Evolutionary conservation across 2,113 vertebrate species (phyloP).

Genomic region (Benitochromis conjunctus): DNA sequence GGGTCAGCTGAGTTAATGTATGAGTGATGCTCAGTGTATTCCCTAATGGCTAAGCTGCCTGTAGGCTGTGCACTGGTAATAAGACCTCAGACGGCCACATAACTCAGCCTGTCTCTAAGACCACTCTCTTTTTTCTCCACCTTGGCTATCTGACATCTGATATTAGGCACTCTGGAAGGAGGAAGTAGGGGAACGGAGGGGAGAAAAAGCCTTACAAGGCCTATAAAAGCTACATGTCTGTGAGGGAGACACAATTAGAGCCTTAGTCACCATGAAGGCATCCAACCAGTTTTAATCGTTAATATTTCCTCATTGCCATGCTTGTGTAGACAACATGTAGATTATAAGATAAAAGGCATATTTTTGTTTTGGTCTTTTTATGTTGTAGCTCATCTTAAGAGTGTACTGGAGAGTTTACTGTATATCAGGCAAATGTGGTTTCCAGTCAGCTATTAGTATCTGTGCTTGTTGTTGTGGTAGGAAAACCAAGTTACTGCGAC

Average conservation of each 20-base stretch:
- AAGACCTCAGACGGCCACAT: slow-evolving; percentile 65
- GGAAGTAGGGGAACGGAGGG: slow-evolving; percentile 17
- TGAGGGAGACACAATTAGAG: slow-evolving; percentile 21
- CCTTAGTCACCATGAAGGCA: slow-evolving; percentile 19
- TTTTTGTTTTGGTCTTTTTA: neutral
- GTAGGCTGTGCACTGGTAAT: slow-evolving; percentile 59
- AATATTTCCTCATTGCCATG: neutral
- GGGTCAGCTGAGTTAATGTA: slow-evolving; percentile 66
- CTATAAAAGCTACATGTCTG: neutral
- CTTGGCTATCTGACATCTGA: slow-evolving; percentile 65
- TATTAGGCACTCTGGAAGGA: slow-evolving; percentile 43
- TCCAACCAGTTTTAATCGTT: neutral
- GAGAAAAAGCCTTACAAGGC: slow-evolving; percentile 3
- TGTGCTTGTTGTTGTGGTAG: neutral
- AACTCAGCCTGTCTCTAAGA: slow-evolving; percentile 64
- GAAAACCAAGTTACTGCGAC: neutral
- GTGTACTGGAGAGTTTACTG: neutral
- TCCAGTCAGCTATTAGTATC: neutral
- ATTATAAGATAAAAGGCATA: slow-evolving; percentile 15
- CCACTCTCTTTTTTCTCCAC: slow-evolving; percentile 62
- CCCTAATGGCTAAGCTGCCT: slow-evolving; percentile 62
- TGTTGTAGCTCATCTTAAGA: neutral
- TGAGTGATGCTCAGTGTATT: slow-evolving; percentile 60
- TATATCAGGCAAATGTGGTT: neutral
- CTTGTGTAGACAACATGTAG: neutral